These are phyloP conservation scores for Amiota communis DNA, from an alignment of 2,888 invertebrate genomes.

Conservation along the genomic window DNA sequence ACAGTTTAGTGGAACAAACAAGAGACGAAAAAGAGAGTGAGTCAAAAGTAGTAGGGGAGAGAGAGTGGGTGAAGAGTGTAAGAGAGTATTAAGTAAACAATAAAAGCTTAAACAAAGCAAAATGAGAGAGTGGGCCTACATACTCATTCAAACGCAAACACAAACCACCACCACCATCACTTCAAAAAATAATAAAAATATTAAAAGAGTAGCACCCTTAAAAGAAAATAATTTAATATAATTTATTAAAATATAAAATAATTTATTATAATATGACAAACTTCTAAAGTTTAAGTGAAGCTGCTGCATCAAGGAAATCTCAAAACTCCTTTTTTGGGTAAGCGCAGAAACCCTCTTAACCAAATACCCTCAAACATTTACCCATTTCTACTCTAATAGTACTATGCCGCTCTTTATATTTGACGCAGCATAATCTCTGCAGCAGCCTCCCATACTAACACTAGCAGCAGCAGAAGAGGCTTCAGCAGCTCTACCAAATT, in stretches of 20 bases:
- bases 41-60: neutral
- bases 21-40: neutral
- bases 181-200: too few relatives aligned
- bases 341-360: neutral
- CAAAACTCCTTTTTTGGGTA: neutral
- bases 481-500: constrained; percentile 46
- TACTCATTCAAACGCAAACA: neutral
- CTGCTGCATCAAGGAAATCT: neutral
- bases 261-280: too few relatives aligned
- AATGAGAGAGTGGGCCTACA: neutral
- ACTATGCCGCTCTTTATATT: constrained; percentile 39
- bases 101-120: constrained; percentile 1
- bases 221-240: neutral
- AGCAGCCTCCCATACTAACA: constrained; percentile 35
- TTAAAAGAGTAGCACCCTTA: neutral
- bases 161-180: constrained; percentile 8
- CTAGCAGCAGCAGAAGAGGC: neutral
- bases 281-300: neutral
- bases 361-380: neutral
- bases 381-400: neutral
- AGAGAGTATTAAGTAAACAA: constrained; percentile 19
- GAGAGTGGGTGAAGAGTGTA: neutral
- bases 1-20: neutral
- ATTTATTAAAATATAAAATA: too few relatives aligned
- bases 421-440: constrained; percentile 50